A percentile compares a stretch with the other conserved stretches of the same genome.
phyloP scores from a whole-genome alignment of 2,797 vertebrate genomes.

The Paramormyrops hopkinsi region DNA sequence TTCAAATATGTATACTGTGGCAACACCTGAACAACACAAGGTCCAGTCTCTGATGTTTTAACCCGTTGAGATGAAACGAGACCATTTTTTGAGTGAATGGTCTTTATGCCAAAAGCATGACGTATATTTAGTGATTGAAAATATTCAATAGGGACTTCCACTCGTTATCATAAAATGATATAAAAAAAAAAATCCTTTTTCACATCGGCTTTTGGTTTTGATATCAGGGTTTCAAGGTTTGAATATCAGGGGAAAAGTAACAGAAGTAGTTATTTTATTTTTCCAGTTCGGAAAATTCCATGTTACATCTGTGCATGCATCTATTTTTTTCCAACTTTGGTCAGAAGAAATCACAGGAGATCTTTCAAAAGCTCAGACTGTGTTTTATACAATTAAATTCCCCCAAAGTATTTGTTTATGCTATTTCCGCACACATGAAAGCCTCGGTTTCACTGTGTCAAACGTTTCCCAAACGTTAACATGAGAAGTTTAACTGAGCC shows the following conservation, averaged over 20 bases:
- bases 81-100: not conserved
- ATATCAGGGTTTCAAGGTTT: not conserved
- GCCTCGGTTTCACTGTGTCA: slow-evolving; percentile 40
- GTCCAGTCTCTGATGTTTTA: not conserved
- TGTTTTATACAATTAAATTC: slow-evolving; percentile 50
- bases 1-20: not conserved
- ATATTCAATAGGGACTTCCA: not conserved
- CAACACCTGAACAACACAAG: not conserved
- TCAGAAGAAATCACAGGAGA: slow-evolving; percentile 39
- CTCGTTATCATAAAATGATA: not conserved
- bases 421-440: slow-evolving; percentile 54
- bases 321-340: slow-evolving; percentile 32
- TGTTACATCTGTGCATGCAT: slow-evolving; percentile 2
- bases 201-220: not conserved
- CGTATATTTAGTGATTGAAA: not conserved
- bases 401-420: slow-evolving; percentile 47
- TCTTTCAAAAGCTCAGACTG: slow-evolving; percentile 38
- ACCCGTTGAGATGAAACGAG: not conserved
- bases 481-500: slow-evolving; percentile 46
- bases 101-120: not conserved
- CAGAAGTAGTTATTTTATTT: slow-evolving; percentile 13
- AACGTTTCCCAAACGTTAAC: slow-evolving; percentile 53
- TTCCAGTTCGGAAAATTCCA: slow-evolving; percentile 14
- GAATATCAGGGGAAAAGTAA: not conserved
- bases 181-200: not conserved